Evolutionary conservation across 2,888 invertebrate genomes (phyloP), one percentile per base, ranked within the genome.

Genomic region (Acheta domesticus): DNA sequence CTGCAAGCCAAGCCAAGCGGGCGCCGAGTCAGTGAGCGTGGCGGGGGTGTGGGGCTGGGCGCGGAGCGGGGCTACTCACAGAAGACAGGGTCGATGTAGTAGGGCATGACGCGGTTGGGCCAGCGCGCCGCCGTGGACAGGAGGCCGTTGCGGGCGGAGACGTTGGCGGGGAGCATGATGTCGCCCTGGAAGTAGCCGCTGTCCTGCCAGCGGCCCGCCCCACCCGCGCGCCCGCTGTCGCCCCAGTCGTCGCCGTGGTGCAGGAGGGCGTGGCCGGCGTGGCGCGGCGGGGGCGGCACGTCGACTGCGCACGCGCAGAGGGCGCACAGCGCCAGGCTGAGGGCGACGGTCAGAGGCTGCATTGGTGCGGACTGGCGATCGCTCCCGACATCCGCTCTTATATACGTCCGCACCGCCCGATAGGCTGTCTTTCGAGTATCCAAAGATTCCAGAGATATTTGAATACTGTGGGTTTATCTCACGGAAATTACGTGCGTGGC

Each of bases 101-200:
- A 62, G 62, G 62, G 62, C 62, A 62, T 62, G n/a, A 62, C 62
- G 62, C 62, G 16, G 62, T 62, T 62, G 62, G 62, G 62, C 62
- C 62, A 62, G 62, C 62, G 62, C 16, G 62, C 62, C 16, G 62
- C 14, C 16, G 62, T 5, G 62, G 16, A 19, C 16, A 62, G 14
- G 62, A 62, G 11, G n/a, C 62, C 62, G 62, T 62, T 62, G 16
- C 62, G 62, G n/a, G 16, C 62, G 8, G 62, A 19, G 12, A 4
- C 62, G n/a, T 62, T 36, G 36, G 36, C 36, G 36, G 36, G 36
- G 5, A 62, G 14, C 62, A 62, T 62, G 62, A 62, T 62, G 62
- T 62, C 62, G n/a, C 62, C 62, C n/a, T 62, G 62, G 62, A 12
- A 62, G n/a, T 62, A 62, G 62, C 62, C 62, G n/a, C 62, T 62